Evolutionary conservation across 1,140 invertebrate species (phyloP), one percentile per base, ranked within the genome.

Genomic region (Leptinotarsa texana): DNA sequence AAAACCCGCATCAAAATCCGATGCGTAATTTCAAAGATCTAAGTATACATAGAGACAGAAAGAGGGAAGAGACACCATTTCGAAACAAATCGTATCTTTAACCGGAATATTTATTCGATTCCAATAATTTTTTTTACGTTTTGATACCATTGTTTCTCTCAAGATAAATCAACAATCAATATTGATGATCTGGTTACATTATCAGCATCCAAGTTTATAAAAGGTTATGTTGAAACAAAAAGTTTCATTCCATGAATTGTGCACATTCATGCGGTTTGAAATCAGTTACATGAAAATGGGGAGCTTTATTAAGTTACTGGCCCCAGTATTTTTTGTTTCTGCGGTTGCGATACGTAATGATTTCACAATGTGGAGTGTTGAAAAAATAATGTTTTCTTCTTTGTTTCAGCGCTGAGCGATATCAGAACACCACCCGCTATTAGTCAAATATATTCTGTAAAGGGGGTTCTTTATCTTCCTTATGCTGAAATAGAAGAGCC

Each of bases 401-500:
- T 57, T 57, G 51, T 57, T 57, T 17, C 51, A 57, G 51, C 51
- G n/a, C 3, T 57, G 51, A 13, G 51, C 13, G 51, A 57, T 15
- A 57, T 27, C 15, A 33, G 21, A 69, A 69, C 74, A 51, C 17
- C 57, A 22, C 92, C 93, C 42, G 83, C 86, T 83, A 94, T 93
- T 88, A 92, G 88, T 80, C 82, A 87, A 13, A 89, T 89, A 6
- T 95, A 95, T 82, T 90, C 90, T 6, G 91, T 92, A 0, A 92
- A 91, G 83, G 95, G 94, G 51, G 88, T 91, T 13, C 84, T 96
- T 51, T 91, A 89, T 78, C 93, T 98, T 76, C 97, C 97, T 0
- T 99, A 98, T 89, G 96, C 96, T 15, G 96, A 98, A 87, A 92
- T 98, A 63, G 86, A 87, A 15, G 94, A 95, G 84, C 95, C 96